phyloP scores from a whole-genome alignment of 2,888 invertebrate genomes.

The Julus scanicus region DNA sequence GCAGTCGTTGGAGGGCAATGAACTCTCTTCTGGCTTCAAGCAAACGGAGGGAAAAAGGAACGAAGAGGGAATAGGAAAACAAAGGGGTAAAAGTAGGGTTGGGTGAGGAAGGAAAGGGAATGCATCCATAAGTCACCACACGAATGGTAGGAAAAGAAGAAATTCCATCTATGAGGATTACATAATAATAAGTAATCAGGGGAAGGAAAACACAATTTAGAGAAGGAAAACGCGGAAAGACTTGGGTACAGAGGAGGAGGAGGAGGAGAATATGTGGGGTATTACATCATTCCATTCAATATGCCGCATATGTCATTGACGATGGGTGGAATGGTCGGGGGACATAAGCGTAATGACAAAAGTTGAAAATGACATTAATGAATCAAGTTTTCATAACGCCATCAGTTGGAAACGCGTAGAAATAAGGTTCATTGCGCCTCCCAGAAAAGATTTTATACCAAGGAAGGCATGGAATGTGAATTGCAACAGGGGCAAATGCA shows the following conservation, averaged over 20 bases:
- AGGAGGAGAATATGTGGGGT: too few relatives aligned
- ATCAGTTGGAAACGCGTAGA: too few relatives aligned
- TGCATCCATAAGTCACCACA: background rate
- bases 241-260: too few relatives aligned
- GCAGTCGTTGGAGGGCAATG: constrained; percentile 15
- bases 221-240: background rate
- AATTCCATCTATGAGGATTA: constrained; percentile 38
- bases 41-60: background rate
- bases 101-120: constrained; percentile 1
- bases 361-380: constrained; percentile 22
- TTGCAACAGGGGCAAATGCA: too few relatives aligned
- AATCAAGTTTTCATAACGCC: constrained; percentile 42
- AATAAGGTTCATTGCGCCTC: background rate
- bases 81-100: constrained; percentile 36
- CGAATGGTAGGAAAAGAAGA: constrained; percentile 9
- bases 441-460: background rate
- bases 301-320: background rate
- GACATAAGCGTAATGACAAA: background rate
- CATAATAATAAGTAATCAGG: constrained; percentile 39
- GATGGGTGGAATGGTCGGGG: background rate
- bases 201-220: constrained; percentile 36
- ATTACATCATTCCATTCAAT: constrained; percentile 28
- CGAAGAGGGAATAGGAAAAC: constrained; percentile 42
- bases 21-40: too few relatives aligned
- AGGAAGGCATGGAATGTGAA: background rate